A percentile compares a stretch with the other conserved stretches of the same genome.
phyloP scores from a whole-genome alignment of 2,797 vertebrate genomes.

The Xiphorhynchus erythropygius region DNA sequence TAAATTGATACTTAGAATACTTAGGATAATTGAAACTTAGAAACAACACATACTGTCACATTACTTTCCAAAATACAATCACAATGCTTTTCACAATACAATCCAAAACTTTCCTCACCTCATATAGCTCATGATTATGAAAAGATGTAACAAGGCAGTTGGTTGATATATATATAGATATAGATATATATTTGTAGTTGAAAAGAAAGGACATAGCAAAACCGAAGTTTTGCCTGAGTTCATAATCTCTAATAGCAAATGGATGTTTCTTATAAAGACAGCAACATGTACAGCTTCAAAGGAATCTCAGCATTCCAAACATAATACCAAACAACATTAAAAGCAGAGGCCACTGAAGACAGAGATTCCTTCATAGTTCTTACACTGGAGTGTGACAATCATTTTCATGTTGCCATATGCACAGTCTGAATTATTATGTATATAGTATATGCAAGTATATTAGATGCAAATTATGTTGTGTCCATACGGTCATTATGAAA shows the following conservation, averaged over 20 bases:
- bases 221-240: neutral
- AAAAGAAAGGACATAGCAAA: neutral
- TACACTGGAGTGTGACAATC: neutral
- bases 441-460: neutral
- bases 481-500: neutral
- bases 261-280: neutral
- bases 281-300: neutral
- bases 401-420: neutral
- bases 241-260: neutral
- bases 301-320: neutral
- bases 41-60: neutral
- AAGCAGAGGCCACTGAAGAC: neutral
- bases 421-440: neutral
- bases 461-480: neutral
- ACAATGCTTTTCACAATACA: neutral
- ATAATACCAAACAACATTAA: neutral
- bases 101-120: neutral
- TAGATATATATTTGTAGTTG: neutral
- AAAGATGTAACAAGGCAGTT: neutral
- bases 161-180: neutral
- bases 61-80: neutral
- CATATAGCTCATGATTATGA: neutral
- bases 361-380: neutral
- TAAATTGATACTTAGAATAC: neutral
- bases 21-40: neutral